Conservation (phyloP, 2,113 vertebrate species). For the Crotophaga sulcirostris region DNA sequence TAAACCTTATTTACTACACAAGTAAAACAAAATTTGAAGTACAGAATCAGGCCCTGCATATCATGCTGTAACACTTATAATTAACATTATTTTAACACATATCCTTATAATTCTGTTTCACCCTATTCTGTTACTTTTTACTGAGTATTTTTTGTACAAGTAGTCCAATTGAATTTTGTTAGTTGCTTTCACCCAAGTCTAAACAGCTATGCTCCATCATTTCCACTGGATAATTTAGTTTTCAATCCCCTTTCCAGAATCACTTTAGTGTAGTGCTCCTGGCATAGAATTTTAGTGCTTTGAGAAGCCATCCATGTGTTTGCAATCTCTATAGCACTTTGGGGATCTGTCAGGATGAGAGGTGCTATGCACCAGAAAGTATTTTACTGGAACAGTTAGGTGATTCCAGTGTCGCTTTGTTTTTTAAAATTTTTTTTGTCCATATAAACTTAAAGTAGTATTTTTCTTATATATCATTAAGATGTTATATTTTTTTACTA, state of each 20-base stretch:
- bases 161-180: background rate
- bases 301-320: background rate
- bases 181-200: background rate
- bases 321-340: background rate
- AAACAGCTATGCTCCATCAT: background rate
- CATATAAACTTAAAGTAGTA: background rate
- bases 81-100: background rate
- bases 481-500: background rate
- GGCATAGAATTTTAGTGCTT: constrained; percentile 19
- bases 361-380: background rate
- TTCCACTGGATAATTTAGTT: constrained; percentile 42
- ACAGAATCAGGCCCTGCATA: background rate
- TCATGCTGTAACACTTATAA: background rate
- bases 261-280: constrained; percentile 8
- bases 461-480: background rate
- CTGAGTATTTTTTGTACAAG: background rate
- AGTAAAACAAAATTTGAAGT: background rate
- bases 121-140: background rate
- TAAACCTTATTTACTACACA: background rate
- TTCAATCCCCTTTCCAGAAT: background rate
- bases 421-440: background rate
- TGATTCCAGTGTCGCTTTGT: background rate
- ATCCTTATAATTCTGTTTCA: background rate
- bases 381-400: background rate
- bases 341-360: constrained; percentile 7